Evolutionary conservation across 30 jellyfish, hydroid and myxozoan genomes (phyloP).

Genomic region (Mastigias papua): DNA sequence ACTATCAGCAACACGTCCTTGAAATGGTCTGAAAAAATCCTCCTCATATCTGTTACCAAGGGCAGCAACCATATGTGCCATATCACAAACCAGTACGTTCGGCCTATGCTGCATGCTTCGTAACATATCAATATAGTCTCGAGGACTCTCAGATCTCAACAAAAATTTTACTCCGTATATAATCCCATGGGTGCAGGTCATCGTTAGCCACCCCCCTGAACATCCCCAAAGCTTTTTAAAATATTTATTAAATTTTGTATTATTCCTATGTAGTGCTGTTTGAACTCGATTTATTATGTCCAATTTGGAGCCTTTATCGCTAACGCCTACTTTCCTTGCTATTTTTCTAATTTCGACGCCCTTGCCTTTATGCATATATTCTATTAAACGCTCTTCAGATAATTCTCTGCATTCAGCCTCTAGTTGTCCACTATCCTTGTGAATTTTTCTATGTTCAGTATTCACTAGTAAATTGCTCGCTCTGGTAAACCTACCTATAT

Average conservation of each 20-base stretch:
- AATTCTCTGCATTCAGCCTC: constrained; percentile 52
- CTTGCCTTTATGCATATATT: constrained; percentile 7
- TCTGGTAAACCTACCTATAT: constrained; percentile 29
- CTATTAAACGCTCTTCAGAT: constrained; percentile 53
- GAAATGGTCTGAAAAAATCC: constrained; percentile 33
- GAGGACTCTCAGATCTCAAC: constrained; percentile 56
- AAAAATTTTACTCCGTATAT: constrained; percentile 30
- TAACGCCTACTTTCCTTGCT: constrained; percentile 36
- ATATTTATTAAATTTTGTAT: constrained; percentile 24
- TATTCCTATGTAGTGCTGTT: constrained; percentile 2
- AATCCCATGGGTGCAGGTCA: constrained; percentile 55
- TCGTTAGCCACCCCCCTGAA: constrained; percentile 76
- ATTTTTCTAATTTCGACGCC: background rate
- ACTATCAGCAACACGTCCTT: constrained; percentile 51
- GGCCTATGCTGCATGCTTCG: constrained; percentile 46
- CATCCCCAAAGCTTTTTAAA: constrained; percentile 51
- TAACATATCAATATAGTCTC: constrained; percentile 50
- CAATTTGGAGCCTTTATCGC: constrained; percentile 39
- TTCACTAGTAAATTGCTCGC: constrained; percentile 18
- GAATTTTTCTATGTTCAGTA: constrained; percentile 49
- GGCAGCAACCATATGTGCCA: constrained; percentile 63
- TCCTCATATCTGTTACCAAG: constrained; percentile 27
- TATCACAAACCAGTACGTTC: constrained; percentile 42
- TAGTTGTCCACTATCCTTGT: constrained; percentile 8
- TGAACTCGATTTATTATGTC: constrained; percentile 54